Evolutionary conservation across 2,888 invertebrate genomes (phyloP), one percentile per base, ranked within the genome.

Genomic region (Bibio marci): DNA sequence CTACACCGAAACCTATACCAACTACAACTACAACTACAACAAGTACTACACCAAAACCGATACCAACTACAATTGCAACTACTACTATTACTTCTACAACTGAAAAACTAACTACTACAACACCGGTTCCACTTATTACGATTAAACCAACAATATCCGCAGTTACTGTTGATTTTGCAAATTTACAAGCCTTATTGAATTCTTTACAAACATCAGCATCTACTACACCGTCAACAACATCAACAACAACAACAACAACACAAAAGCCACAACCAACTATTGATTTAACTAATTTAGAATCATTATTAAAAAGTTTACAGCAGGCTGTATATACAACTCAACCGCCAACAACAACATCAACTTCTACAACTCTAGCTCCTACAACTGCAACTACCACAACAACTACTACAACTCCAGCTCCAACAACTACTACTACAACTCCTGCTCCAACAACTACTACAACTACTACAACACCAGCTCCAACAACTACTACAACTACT

Each of bases 121-220:
- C 47, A 12, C 48, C 44, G 30, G 43, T 41, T 35, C 49, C 46
- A 47, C 50, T 51, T 15, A 44, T 52, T 17, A 43, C 49, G 27
- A 51, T 47, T 30, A 47, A 46, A 33, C n/a, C n/a, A 15, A 34
- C 19, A 3, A 36, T n/a, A 26, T 11, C 43, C 7, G 34, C 40
- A n/a, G 41, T 30, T 30, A 34, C 39, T 12, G 30, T 38, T 5
- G 25, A 28, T 11, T 14, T 30, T 30, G 13, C 5, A 18, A 4
- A n/a, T n/a, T 15, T 32, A n/a, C 14, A 32, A 32, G 4, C 18
- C 15, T n/a, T n/a, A 34, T 18, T 34, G 11, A 34, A 19, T 34
- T 19, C 22, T n/a, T 17, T 32, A 17, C 15, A 32, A 32, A 32
- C 32, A 32, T 4, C 32, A 17, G 17, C 32, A 5, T 7, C 15